These are phyloP conservation scores for Orthosia incerta DNA, from an alignment of 2,888 invertebrate species.

Conservation along the genomic window DNA sequence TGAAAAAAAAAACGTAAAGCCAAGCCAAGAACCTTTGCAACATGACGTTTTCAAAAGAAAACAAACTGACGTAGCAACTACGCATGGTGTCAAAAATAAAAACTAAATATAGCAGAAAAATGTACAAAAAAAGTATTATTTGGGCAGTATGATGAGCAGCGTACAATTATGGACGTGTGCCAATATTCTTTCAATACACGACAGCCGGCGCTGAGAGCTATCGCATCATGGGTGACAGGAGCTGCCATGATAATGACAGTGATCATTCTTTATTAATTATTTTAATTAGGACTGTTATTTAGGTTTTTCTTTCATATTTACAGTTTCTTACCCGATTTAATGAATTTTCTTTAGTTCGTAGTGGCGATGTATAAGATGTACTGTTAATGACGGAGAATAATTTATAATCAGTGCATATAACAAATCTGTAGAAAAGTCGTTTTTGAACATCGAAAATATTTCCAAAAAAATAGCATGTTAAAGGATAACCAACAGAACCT, in stretches of 20 bases:
- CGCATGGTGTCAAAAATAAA: conserved; percentile 13
- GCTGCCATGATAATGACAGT: conserved; percentile 6
- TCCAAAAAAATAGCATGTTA: no score
- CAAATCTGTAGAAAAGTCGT: no score
- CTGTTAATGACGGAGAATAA: no score
- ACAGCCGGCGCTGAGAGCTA: conserved; percentile 41
- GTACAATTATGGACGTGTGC: conserved; percentile 40
- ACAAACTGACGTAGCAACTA: conserved; percentile 3
- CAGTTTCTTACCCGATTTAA: background rate
- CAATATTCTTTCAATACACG: conserved; percentile 50
- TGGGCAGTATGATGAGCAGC: conserved; percentile 38
- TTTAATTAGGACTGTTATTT: conserved; percentile 21
- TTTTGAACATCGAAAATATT: no score
- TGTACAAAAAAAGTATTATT: conserved; percentile 27
- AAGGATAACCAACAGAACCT: no score
- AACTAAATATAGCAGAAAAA: conserved; percentile 30
- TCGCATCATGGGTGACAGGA: conserved; percentile 7
- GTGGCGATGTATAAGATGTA: no score
- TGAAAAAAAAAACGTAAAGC: background rate
- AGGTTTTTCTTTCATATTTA: background rate
- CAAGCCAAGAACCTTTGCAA: background rate
- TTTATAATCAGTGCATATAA: no score
- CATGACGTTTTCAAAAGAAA: conserved; percentile 1
- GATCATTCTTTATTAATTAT: conserved; percentile 43
- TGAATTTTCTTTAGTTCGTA: no score